These are phyloP conservation scores for Girardia tigrina DNA, from an alignment of 2,888 invertebrate species.

Conservation along the genomic window DNA sequence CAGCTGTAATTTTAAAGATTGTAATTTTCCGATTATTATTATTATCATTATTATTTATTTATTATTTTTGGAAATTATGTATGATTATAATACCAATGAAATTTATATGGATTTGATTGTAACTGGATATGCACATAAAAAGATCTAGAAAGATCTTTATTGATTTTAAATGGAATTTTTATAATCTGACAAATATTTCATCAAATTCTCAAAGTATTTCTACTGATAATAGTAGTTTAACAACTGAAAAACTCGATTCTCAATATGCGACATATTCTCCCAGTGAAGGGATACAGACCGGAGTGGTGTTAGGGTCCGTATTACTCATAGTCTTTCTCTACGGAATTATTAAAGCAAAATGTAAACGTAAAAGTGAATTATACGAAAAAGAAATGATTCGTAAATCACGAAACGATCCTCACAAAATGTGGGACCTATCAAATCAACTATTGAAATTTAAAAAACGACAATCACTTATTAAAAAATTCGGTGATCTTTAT, in stretches of 20 bases:
- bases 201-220: neutral
- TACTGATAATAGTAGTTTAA: neutral
- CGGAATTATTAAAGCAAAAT: constrained; percentile 5
- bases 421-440: constrained; percentile 9
- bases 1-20: neutral
- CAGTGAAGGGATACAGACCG: neutral
- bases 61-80: neutral
- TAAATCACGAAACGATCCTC: constrained; percentile 14
- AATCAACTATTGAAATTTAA: constrained; percentile 19
- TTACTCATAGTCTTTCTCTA: constrained; percentile 7
- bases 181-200: neutral
- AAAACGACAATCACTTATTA: constrained; percentile 11
- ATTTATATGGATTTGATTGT: constrained; percentile 16
- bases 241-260: neutral
- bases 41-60: no score
- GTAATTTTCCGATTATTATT: neutral
- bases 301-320: neutral
- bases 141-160: neutral
- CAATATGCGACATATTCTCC: neutral
- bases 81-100: neutral
- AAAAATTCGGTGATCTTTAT: constrained; percentile 1
- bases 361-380: constrained; percentile 23
- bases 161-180: neutral
- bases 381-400: constrained; percentile 13
- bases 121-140: constrained; percentile 3